phyloP scores from a whole-genome alignment of 2,113 vertebrate genomes.

The Tricholaema leucomelas region DNA sequence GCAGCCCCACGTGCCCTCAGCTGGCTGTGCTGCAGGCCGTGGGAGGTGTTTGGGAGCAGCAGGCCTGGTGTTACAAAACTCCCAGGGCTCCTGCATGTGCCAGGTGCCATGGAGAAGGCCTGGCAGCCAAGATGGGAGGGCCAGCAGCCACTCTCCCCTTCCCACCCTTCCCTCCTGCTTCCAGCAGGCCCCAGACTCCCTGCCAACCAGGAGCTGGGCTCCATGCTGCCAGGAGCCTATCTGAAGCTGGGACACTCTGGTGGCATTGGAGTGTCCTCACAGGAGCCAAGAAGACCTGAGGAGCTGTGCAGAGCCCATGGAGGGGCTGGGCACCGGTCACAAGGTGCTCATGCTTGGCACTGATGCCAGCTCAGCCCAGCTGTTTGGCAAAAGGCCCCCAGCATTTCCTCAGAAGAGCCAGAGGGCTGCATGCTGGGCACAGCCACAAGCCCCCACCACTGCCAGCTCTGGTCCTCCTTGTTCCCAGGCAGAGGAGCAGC shows the following conservation, averaged over 20 bases:
- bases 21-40: neutral
- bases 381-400: neutral
- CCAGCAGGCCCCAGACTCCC: neutral
- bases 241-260: neutral
- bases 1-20: neutral
- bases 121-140: neutral
- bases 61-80: neutral
- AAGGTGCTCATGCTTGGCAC: fast-evolving
- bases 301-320: neutral
- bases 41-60: neutral
- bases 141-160: neutral
- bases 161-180: neutral
- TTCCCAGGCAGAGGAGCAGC: too few species aligned
- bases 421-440: neutral
- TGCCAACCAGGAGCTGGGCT: neutral
- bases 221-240: neutral
- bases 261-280: too few species aligned
- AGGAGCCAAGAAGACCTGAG: too few species aligned
- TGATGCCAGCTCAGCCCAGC: neutral
- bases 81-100: neutral
- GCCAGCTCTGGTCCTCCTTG: too few species aligned
- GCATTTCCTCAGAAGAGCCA: neutral
- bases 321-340: neutral
- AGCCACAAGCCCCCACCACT: neutral
- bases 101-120: fast-evolving